phyloP scores from a whole-genome alignment of 2,888 invertebrate genomes.

The Aphrophora alni region DNA sequence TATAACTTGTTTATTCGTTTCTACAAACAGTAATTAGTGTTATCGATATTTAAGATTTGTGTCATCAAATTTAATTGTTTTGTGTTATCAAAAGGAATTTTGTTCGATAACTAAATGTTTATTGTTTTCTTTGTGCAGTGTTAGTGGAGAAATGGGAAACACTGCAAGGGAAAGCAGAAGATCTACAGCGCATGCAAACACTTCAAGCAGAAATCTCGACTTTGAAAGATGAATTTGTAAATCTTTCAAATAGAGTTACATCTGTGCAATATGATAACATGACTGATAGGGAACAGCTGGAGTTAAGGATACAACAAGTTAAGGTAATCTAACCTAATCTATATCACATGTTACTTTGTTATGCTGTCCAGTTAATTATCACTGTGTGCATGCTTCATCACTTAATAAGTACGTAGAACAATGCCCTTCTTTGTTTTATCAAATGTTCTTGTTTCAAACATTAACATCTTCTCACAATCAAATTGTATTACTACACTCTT shows the following conservation, averaged over 20 bases:
- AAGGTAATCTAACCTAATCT: constrained; percentile 55
- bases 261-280: constrained; percentile 48
- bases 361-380: not conserved
- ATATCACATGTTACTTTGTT: no score
- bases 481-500: no score
- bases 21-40: no score
- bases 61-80: no score
- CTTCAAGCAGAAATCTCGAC: constrained; percentile 55
- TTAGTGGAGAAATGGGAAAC: constrained; percentile 61
- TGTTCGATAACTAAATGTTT: not conserved
- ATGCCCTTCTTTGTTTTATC: no score
- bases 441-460: no score
- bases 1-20: no score
- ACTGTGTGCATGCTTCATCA: not conserved
- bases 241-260: constrained; percentile 47
- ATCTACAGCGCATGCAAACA: constrained; percentile 53
- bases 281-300: constrained; percentile 55
- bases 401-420: no score
- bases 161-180: constrained; percentile 57
- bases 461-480: no score
- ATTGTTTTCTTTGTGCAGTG: constrained; percentile 55
- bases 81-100: no score
- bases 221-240: constrained; percentile 56
- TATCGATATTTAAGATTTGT: no score
- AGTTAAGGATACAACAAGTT: constrained; percentile 58